Evolutionary conservation across 2,888 invertebrate species (phyloP), one percentile per base, ranked within the genome.

Genomic region (Aleiodes leptofemur): DNA sequence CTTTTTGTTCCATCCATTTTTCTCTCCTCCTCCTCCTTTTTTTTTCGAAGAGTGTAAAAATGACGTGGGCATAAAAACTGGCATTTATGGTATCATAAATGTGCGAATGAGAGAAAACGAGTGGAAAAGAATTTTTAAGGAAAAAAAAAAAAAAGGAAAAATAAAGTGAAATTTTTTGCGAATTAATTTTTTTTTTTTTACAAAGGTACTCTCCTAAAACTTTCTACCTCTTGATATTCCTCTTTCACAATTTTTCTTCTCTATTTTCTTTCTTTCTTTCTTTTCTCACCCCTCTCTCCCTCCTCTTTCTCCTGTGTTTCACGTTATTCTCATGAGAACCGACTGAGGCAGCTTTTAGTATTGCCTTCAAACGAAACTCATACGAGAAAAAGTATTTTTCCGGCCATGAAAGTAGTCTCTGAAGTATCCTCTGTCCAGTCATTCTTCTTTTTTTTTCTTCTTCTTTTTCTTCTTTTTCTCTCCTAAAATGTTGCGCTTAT

Each of bases 81-180:
- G 16, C 64, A 64, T 64, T 64, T 64, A 64, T 23, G 14, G 61
- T 16, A 16, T 61, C 61, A 61, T 34, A 55, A 55, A 55, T 16
- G 55, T 14, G 59, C 13, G 13, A 59, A 59, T 59, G 31, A 59
- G 31, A 14, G 31, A 34, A 13, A 11, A 59, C 23, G 48, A 68
- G 48, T 16, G 29, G 50, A 16, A 48, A 68, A 50, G n/a, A 50
- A 31, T 9, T 50, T 13, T 68, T 9, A 51, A n/a, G n/a, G 23
- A 68, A 50, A 51, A 53, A 68, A 68, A 53, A 31, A 34, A 34
- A 34, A 3, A 34, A 0, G 84, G 78, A 23, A 23, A 23, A 83
- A 85, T 38, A 11, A 34, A 64, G 64, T 64, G 16, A 64, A 64
- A 86, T 86, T 87, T 87, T 86, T 83, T 80, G 83, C 85, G 85